Percentiles rank a stretch among this genome's conserved stretches.
These are phyloP conservation scores for Rhinatrema bivittatum DNA, from an alignment of 2,797 vertebrate species.

Conservation along the genomic window DNA sequence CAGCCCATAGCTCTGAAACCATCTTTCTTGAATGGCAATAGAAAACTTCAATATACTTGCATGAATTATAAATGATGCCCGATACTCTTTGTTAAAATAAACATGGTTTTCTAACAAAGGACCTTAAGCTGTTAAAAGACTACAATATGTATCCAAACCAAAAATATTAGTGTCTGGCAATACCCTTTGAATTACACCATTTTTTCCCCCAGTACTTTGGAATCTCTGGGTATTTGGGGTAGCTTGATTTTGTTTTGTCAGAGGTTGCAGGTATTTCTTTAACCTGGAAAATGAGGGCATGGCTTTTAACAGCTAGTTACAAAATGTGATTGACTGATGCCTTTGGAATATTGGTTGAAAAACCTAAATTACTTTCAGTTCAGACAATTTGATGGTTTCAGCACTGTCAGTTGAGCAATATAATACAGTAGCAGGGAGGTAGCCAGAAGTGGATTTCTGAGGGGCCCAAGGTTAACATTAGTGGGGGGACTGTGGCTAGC, in stretches of 20 bases:
- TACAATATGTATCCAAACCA: conserved; percentile 35
- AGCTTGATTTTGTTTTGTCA: conserved; percentile 22
- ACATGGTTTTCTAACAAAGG: conserved; percentile 50
- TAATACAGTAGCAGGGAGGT: too few species aligned
- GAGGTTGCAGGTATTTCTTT: conserved; percentile 35
- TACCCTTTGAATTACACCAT: conserved; percentile 15
- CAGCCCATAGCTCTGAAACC: conserved; percentile 52
- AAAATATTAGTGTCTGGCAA: conserved; percentile 26
- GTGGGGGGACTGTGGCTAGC: too few species aligned
- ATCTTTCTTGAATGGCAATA: conserved; percentile 45
- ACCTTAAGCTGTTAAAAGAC: conserved; percentile 39
- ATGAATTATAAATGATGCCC: conserved; percentile 80
- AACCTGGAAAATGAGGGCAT: conserved; percentile 42
- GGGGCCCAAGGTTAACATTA: too few species aligned
- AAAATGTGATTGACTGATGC: conserved; percentile 63
- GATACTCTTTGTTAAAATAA: conserved; percentile 43
- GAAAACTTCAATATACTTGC: conserved; percentile 64
- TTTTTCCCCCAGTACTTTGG: conserved; percentile 17
- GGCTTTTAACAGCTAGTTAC: conserved; percentile 62
- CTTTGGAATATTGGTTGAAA: conserved; percentile 41
- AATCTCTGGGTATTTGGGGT: conserved; percentile 7
- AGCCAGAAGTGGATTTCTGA: too few species aligned
- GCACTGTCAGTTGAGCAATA: conserved; percentile 56
- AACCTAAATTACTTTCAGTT: conserved; percentile 65
- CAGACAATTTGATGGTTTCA: conserved; percentile 73